phyloP scores from a whole-genome alignment of 2,113 vertebrate species.

The Nycticorax nycticorax region DNA sequence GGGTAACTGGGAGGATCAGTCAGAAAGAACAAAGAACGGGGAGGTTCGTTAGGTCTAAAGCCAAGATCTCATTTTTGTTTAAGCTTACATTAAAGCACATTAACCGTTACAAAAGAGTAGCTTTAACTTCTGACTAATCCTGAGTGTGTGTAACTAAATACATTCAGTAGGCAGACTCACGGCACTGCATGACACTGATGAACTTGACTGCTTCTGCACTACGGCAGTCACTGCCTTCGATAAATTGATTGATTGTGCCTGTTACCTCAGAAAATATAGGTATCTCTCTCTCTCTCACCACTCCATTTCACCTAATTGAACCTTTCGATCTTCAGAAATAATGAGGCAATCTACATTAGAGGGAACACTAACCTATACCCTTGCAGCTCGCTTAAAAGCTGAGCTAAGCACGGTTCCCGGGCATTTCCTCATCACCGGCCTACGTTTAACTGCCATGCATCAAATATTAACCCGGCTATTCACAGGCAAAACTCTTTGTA shows the following conservation, averaged over 20 bases:
- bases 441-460: neutral
- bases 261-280: neutral
- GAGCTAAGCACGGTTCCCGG: neutral
- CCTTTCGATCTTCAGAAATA: neutral
- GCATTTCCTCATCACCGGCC: neutral
- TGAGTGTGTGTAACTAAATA: neutral
- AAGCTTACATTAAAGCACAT: neutral
- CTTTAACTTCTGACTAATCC: neutral
- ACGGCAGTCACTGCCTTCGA: rapidly evolving
- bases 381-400: neutral
- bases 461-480: neutral
- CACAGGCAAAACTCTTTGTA: neutral
- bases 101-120: neutral
- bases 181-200: neutral
- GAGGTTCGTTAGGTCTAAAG: neutral
- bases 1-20: neutral
- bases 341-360: neutral
- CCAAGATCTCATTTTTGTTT: neutral
- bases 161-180: neutral
- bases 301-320: neutral
- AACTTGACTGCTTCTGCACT: neutral
- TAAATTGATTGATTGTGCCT: neutral
- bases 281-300: rapidly evolving
- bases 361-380: neutral
- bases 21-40: neutral